These are phyloP conservation scores for Amblyornis subalaris DNA, from an alignment of 2,113 vertebrate species.

Conservation along the genomic window DNA sequence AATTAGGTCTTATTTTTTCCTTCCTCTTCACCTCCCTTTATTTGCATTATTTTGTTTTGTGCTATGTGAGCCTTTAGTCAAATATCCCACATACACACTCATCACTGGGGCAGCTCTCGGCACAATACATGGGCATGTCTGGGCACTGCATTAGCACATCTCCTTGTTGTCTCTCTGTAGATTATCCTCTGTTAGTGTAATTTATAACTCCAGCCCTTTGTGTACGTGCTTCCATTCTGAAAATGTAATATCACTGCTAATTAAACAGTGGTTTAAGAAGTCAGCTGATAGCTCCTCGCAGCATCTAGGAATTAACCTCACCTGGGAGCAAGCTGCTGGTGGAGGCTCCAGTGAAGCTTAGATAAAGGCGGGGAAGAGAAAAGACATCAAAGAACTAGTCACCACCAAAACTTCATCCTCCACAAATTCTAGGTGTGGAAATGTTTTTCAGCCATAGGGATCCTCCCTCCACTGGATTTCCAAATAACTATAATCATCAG, in stretches of 20 bases:
- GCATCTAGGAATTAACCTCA: conserved; percentile 57
- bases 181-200: conserved; percentile 41
- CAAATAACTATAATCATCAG: conserved; percentile 41
- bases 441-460: conserved; percentile 34
- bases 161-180: conserved; percentile 5
- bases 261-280: conserved; percentile 51
- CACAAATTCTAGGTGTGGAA: conserved; percentile 63
- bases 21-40: not conserved
- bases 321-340: conserved; percentile 53
- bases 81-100: conserved; percentile 18
- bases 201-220: conserved; percentile 42
- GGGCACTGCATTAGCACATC: conserved; percentile 32
- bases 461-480: conserved; percentile 44
- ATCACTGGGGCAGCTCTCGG: conserved; percentile 16
- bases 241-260: conserved; percentile 45
- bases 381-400: conserved; percentile 55
- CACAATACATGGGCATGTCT: conserved; percentile 41
- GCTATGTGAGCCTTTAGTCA: not conserved
- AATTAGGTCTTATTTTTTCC: not conserved
- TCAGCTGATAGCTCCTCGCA: conserved; percentile 1
- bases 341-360: conserved; percentile 26
- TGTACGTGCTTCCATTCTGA: conserved; percentile 30
- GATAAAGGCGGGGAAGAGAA: conserved; percentile 35
- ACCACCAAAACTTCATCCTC: conserved; percentile 51
- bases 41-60: conserved; percentile 12